phyloP scores from a whole-genome alignment of 2,797 vertebrate genomes.

The Anguilla marmorata region DNA sequence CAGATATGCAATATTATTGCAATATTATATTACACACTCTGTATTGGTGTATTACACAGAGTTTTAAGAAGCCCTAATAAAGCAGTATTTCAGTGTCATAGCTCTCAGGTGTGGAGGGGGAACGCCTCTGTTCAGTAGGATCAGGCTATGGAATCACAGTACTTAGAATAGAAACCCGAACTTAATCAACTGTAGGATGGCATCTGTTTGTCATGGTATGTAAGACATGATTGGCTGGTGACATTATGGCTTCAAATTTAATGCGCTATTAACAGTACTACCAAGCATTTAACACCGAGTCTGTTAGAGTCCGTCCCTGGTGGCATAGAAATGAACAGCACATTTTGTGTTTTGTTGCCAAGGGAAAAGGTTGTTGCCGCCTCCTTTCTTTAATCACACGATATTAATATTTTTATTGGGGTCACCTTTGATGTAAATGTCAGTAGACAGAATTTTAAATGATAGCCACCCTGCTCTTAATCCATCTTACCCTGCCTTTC shows the following conservation, averaged over 20 bases:
- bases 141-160: background rate
- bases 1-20: background rate
- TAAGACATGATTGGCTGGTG: background rate
- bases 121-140: background rate
- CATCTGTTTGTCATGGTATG: conserved; percentile 20
- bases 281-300: background rate
- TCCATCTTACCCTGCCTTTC: background rate
- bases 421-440: conserved; percentile 3
- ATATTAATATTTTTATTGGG: conserved; percentile 13
- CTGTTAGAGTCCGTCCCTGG: background rate
- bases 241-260: background rate
- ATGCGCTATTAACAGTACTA: background rate
- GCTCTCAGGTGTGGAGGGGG: background rate
- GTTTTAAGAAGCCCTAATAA: background rate
- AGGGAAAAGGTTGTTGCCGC: background rate
- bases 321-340: background rate
- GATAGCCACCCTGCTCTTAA: background rate
- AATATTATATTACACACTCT: background rate
- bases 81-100: background rate
- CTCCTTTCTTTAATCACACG: background rate
- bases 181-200: conserved; percentile 21
- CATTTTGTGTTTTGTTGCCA: background rate
- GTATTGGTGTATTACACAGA: background rate
- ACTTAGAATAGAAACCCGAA: conserved; percentile 21
- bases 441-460: background rate